Evolutionary conservation across 2,113 vertebrate species (phyloP), one percentile per base, ranked within the genome.

Genomic region (Chaetodon auriga): DNA sequence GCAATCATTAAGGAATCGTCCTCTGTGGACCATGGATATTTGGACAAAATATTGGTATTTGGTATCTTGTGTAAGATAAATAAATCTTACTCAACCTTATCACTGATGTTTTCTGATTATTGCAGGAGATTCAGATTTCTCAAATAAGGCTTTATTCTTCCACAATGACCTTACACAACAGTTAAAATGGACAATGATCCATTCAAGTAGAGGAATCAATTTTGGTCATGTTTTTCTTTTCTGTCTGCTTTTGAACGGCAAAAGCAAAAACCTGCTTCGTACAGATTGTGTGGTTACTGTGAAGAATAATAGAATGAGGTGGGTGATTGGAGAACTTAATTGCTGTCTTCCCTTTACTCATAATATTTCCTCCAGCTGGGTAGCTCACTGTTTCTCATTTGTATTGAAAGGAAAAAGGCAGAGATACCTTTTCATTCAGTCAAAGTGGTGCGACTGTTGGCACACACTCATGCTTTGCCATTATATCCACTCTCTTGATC

Each of bases 331-430:
- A 41, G 14, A 38, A 38, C 16, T 25, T 60, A 64, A 78, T 68
- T 53, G 43, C 49, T 41, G 12, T 62, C 53, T 76, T 64, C 23
- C 23, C 15, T 51, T 30, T 51, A 43, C 35, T 76, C 18, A 35
- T 75, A 46, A 65, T 46, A 18, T 12, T 46, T 63, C 36, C 51
- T 68, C 70, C 36, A 76, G 35, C 55, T 89, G 78, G 35, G 38
- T 13, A 66, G 46, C 57, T 25, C 19, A 25, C 46, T 10, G 19
- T 16, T 72, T 75, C 16, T 58, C 55, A 35, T 61, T 21, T 2
- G 1, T 1, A 43, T 10, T 63, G 71, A 68, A 68, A 45, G 36
- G 51, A 23, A 38, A 23, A 58, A 41, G 53, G 30, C 7, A 12
- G 30, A 30, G 35, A 43, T 41, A 75, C 6, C 7, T 69, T 66